Evolutionary conservation across 2,797 vertebrate species (phyloP).

Genomic region (Denticeps clupeoides): DNA sequence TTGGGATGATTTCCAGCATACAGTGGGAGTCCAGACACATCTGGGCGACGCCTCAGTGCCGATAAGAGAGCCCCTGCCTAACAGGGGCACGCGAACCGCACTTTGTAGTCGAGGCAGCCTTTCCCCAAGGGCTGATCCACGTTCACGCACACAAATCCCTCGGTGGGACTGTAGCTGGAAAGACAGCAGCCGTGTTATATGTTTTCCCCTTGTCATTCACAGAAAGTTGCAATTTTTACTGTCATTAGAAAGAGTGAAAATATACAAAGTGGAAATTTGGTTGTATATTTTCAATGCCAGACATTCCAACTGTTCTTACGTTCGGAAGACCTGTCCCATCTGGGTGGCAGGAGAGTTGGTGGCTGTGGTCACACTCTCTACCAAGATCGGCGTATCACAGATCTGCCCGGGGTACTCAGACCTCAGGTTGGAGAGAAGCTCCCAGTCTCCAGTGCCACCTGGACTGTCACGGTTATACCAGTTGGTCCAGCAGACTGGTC

Average conservation of each 20-base stretch:
- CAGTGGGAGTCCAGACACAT: too few species aligned
- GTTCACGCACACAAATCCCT: constrained; percentile 22
- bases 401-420: constrained; percentile 5
- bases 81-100: constrained; percentile 31
- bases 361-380: constrained; percentile 26
- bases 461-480: constrained; percentile 30
- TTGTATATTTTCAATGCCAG: background rate
- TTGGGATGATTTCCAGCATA: too few species aligned
- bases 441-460: constrained; percentile 28
- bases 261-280: background rate
- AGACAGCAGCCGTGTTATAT: background rate
- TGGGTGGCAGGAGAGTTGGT: constrained; percentile 8
- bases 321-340: constrained; percentile 10
- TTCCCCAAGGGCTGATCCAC: background rate
- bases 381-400: constrained; percentile 13
- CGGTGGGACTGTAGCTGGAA: constrained; percentile 24
- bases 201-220: constrained; percentile 20
- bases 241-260: background rate
- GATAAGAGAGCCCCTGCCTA: too few species aligned
- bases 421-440: constrained; percentile 3
- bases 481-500: constrained; percentile 34
- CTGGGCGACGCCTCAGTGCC: too few species aligned
- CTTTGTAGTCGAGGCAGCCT: constrained; percentile 24
- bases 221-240: constrained; percentile 26
- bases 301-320: constrained; percentile 17